Conservation (phyloP, 1,140 invertebrate genomes). For the Liolophura sinensis region DNA sequence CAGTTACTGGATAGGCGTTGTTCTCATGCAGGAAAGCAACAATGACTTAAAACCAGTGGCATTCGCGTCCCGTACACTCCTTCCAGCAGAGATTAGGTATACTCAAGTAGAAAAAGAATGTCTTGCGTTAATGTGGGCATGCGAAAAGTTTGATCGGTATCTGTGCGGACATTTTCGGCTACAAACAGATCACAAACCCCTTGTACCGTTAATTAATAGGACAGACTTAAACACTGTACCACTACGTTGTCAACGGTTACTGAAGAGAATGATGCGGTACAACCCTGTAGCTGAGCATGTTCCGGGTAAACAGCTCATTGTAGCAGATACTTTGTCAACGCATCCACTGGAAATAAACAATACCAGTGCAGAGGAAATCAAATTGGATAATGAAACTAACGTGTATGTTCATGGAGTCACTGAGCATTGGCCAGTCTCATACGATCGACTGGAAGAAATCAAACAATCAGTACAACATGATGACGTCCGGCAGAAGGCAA, state of each 20-base stretch:
- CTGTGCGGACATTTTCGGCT: conserved; percentile 49
- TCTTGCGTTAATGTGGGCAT: conserved; percentile 60
- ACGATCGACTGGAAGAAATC: not conserved
- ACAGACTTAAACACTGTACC: conserved; percentile 18
- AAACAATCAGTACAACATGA: not conserved
- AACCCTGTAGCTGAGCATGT: conserved; percentile 12
- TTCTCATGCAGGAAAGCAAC: no score
- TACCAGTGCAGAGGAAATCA: no score
- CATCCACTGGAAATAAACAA: not conserved
- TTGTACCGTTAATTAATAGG: conserved; percentile 33
- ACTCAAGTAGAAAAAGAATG: conserved; percentile 66
- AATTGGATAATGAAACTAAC: not conserved
- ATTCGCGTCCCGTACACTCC: conserved; percentile 57
- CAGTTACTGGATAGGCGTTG: no score
- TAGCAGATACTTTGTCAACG: conserved; percentile 22
- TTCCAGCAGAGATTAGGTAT: conserved; percentile 53
- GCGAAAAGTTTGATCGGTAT: conserved; percentile 63
- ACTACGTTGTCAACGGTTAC: conserved; percentile 20
- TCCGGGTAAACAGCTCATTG: conserved; percentile 22
- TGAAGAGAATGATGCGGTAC: conserved; percentile 22
- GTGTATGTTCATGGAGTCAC: not conserved
- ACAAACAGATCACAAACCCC: conserved; percentile 49
- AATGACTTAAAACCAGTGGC: conserved; percentile 34
- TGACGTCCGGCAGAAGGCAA: not conserved
- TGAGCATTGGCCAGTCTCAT: not conserved